Base-by-base conservation (phyloP, 2,797 vertebrate genomes). In the Sphenodon punctatus region DNA sequence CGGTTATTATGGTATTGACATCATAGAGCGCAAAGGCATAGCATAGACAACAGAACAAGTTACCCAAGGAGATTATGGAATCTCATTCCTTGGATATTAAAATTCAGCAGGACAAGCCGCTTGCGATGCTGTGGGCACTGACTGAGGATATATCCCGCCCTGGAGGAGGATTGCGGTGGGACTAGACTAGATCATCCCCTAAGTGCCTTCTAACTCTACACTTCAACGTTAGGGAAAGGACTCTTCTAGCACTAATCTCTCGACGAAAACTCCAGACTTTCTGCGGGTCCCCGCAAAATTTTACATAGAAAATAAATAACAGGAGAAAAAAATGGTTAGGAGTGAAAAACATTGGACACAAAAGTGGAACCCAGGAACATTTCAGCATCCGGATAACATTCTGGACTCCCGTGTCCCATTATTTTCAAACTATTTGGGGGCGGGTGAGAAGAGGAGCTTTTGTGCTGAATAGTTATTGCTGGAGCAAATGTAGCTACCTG, bases 401-500 rank as follows among this genome's bases (percentile, higher is more conserved):
- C 8, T 75, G 55, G 56, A 68, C 10, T 38, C 30, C 5, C n/a
- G n/a, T n/a, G 60, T 43, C 30, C 2, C 42, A 9, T 55, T 10
- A 19, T 4, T 88, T 72, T 70, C 45, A 43, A 20, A 75, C 45
- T 13, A 55, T 69, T 4, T 19, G 46, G 65, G 36, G 3, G 1
- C 39, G 46, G 67, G 53, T 61, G 65, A 38, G 30, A 36, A 64
- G 48, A 69, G 41, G 55, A 81, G 71, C 36, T 59, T 78, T 60
- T 67, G 61, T 64, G 49, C 38, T 67, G 82, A 78, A 1, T 36
- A 53, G 85, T 84, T 88, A 89, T 67, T 84, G 87, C 63, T 84
- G 39, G 70, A 90, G 72, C 17, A 78, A 84, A 78, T 86, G 74
- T 91, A 87, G 88, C 80, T 90, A 94, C 81, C 73, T 93, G 88